These are phyloP conservation scores for Monomorium pharaonis DNA, from an alignment of 1,140 invertebrate species.

Conservation along the genomic window DNA sequence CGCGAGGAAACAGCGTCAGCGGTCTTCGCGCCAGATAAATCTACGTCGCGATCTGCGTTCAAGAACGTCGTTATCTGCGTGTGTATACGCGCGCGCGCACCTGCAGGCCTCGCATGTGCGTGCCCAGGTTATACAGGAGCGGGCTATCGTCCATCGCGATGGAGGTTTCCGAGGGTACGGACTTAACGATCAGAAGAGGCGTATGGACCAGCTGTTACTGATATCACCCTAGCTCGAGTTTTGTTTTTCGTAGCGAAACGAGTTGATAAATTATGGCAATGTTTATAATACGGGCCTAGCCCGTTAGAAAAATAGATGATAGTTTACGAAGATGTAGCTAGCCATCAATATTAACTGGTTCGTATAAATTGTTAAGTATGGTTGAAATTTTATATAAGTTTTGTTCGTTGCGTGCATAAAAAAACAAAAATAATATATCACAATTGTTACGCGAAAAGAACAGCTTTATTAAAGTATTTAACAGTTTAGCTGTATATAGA, in stretches of 20 bases:
- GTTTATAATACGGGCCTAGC: conserved; percentile 28
- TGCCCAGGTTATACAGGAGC: conserved; percentile 33
- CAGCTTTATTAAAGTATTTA: too few relatives aligned
- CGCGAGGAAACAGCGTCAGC: conserved; percentile 62
- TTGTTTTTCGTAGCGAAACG: conserved; percentile 18
- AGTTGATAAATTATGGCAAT: conserved; percentile 15
- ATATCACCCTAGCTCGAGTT: conserved; percentile 20
- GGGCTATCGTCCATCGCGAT: conserved; percentile 50
- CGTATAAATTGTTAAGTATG: neutral
- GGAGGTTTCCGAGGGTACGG: conserved; percentile 37
- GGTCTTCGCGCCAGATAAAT: conserved; percentile 70
- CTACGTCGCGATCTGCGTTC: conserved; percentile 68
- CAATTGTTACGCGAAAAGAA: too few relatives aligned
- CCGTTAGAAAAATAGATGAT: neutral
- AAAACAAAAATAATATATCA: neutral
- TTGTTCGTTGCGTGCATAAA: neutral
- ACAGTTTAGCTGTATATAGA: too few relatives aligned
- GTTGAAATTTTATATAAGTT: neutral
- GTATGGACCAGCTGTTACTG: conserved; percentile 34
- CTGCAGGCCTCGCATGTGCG: conserved; percentile 24
- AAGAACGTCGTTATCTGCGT: conserved; percentile 61
- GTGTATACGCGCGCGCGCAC: conserved; percentile 28
- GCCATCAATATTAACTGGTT: neutral
- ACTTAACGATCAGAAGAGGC: conserved; percentile 23
- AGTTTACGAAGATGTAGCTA: neutral